Evolutionary conservation across 2,113 vertebrate genomes (phyloP).

Genomic region (Apaloderma vittatum): DNA sequence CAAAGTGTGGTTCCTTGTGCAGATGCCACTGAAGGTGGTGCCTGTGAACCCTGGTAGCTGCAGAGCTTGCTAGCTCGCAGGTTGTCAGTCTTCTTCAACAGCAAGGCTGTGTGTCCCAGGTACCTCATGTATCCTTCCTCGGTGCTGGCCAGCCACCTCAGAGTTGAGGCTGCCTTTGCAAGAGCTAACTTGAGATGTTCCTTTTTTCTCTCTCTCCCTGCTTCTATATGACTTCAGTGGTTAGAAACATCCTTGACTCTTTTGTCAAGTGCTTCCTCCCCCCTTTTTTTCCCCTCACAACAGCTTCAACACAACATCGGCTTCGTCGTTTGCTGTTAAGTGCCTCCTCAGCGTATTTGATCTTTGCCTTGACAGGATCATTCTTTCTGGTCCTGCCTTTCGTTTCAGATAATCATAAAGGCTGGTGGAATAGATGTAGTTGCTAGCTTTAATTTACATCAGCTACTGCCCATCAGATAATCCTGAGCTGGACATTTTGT

Average conservation of each 20-base stretch:
- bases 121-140: background rate
- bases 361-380: background rate
- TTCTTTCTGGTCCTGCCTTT: background rate
- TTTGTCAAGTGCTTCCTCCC: background rate
- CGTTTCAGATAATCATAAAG: background rate
- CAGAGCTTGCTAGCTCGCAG: accelerated
- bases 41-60: accelerated
- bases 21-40: background rate
- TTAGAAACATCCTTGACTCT: background rate
- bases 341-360: background rate
- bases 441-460: background rate
- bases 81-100: background rate
- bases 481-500: background rate
- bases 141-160: background rate
- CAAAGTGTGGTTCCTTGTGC: background rate
- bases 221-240: background rate
- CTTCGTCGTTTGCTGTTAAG: background rate
- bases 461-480: background rate
- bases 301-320: background rate
- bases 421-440: background rate
- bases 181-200: background rate
- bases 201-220: background rate
- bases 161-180: background rate
- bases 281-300: background rate
- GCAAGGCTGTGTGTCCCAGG: background rate